phyloP scores from a whole-genome alignment of 2,888 invertebrate species.

The Acanthosepion pharaonis region DNA sequence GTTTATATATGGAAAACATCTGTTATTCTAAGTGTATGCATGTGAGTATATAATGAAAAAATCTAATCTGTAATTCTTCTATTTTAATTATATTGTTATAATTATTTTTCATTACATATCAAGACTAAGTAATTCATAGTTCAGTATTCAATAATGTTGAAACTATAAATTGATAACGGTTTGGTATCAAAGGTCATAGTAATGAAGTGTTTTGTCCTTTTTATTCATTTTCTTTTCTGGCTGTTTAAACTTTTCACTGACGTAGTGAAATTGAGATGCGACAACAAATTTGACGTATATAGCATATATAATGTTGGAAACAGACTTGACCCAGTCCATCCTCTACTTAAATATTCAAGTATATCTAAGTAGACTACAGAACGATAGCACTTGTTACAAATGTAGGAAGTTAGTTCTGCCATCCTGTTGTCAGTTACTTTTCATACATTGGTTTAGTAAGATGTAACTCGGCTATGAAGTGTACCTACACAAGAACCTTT shows the following conservation, averaged over 20 bases:
- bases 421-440: neutral
- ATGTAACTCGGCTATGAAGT: neutral
- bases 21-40: neutral
- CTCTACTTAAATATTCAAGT: neutral
- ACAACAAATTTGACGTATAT: neutral
- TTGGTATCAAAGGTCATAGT: slow-evolving; percentile 13
- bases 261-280: slow-evolving; percentile 6
- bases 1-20: neutral
- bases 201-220: slow-evolving; percentile 23
- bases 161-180: neutral
- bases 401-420: slow-evolving; percentile 17
- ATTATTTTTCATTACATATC: neutral
- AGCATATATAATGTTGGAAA: neutral
- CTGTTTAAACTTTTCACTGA: neutral
- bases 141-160: neutral
- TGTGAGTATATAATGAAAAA: too few relatives aligned
- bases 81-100: neutral
- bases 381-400: neutral
- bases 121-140: neutral
- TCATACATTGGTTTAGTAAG: neutral
- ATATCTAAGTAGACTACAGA: neutral
- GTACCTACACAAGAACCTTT: neutral
- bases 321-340: slow-evolving; percentile 1
- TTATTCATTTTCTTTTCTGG: neutral
- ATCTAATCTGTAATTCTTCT: too few relatives aligned